Conservation (phyloP, 2,888 invertebrate genomes). For the Psylliodes chrysocephalus region DNA sequence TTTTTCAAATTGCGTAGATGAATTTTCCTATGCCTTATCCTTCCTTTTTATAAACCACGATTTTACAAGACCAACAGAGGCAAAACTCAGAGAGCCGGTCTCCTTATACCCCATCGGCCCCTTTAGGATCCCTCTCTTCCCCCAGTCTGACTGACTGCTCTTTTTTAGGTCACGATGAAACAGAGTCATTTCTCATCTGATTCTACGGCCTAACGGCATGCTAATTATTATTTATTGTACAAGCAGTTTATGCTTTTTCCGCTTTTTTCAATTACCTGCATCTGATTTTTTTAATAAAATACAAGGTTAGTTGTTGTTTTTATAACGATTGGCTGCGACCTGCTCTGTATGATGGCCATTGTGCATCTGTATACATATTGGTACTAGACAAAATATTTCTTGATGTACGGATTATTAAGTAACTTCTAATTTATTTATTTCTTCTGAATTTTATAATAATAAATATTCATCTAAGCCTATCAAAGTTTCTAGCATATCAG, state of each 20-base stretch:
- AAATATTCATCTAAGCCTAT: too few relatives aligned
- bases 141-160: slow-evolving; percentile 34
- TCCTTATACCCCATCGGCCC: not conserved
- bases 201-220: slow-evolving; percentile 15
- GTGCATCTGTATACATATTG: too few relatives aligned
- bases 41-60: not conserved
- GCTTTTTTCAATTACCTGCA: slow-evolving; percentile 3
- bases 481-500: too few relatives aligned
- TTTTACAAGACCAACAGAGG: not conserved
- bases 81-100: slow-evolving; percentile 3
- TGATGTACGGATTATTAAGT: too few relatives aligned
- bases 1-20: too few relatives aligned
- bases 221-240: slow-evolving; percentile 21
- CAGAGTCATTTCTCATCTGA: slow-evolving; percentile 31
- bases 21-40: not conserved
- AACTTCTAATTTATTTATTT: too few relatives aligned
- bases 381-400: too few relatives aligned
- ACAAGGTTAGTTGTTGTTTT: too few relatives aligned
- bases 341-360: too few relatives aligned
- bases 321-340: too few relatives aligned
- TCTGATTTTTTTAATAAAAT: not conserved
- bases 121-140: slow-evolving; percentile 3
- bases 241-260: not conserved
- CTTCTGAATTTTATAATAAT: too few relatives aligned
- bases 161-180: slow-evolving; percentile 34